A percentile compares a stretch with the other conserved stretches of the same genome.
Evolutionary conservation across 1,140 invertebrate genomes (phyloP).

Genomic region (Pogonus chalceus): DNA sequence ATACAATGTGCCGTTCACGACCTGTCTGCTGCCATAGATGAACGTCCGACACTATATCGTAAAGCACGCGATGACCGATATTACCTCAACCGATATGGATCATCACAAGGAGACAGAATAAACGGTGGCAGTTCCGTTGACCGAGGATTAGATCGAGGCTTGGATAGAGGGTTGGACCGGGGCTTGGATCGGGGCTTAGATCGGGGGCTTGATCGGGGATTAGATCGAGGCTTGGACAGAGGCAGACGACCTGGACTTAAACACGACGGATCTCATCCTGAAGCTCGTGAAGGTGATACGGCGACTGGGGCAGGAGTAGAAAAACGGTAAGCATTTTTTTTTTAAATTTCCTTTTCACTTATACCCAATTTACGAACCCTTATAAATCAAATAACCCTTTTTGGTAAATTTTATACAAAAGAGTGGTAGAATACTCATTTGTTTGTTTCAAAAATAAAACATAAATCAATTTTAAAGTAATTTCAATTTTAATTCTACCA

Average conservation of each 20-base stretch:
- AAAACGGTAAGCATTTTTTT: too few species aligned
- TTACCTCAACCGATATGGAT: conserved; percentile 17
- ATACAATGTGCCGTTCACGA: not conserved
- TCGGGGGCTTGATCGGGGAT: not conserved
- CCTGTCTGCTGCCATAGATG: not conserved
- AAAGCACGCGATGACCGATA: conserved; percentile 19
- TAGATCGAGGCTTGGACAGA: not conserved
- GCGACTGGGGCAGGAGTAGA: not conserved
- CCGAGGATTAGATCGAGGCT: not conserved
- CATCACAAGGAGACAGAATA: not conserved
- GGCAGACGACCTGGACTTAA: too few species aligned
- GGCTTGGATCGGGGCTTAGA: too few species aligned
- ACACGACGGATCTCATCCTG: conserved; percentile 20
- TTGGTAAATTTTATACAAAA: too few species aligned
- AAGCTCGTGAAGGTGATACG: conserved; percentile 12
- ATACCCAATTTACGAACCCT: too few species aligned
- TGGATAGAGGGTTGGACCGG: too few species aligned
- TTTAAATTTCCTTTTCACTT: too few species aligned
- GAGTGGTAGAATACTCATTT: too few species aligned
- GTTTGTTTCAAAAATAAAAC: too few species aligned
- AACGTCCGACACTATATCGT: not conserved
- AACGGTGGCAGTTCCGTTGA: not conserved
- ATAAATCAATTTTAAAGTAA: too few species aligned
- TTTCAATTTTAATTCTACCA: too few species aligned
- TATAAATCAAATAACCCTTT: too few species aligned